phyloP scores from a whole-genome alignment of 2,797 vertebrate species.

The Cynodonichthys magdalenae region DNA sequence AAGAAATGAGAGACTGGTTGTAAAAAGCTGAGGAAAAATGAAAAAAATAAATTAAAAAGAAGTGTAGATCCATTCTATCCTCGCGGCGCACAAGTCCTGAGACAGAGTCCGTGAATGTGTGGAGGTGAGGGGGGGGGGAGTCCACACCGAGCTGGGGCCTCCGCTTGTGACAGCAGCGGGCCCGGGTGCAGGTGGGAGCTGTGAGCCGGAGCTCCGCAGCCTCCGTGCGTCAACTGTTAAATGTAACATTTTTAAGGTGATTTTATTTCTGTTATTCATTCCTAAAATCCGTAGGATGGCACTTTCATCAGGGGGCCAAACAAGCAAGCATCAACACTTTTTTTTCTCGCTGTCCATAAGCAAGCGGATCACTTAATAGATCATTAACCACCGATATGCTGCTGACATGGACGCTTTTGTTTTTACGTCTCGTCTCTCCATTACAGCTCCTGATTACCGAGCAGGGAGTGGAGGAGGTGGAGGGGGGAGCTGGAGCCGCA shows the following conservation, averaged over 20 bases:
- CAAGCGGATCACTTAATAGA: constrained; percentile 87
- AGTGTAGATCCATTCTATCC: constrained; percentile 19
- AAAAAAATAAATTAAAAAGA: constrained; percentile 1
- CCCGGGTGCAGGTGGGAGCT: constrained; percentile 63
- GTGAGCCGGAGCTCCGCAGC: constrained; percentile 65
- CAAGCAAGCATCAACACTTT: constrained; percentile 88
- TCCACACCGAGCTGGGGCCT: constrained; percentile 59
- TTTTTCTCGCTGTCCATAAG: constrained; percentile 85
- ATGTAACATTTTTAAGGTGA: constrained; percentile 82
- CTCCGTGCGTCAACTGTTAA: constrained; percentile 76
- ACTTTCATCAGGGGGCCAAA: constrained; percentile 83
- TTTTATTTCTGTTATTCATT: constrained; percentile 88
- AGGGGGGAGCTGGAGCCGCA: constrained; percentile 59
- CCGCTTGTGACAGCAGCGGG: constrained; percentile 50
- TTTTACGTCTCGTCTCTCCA: constrained; percentile 83
- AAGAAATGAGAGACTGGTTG: constrained; percentile 11
- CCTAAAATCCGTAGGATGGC: constrained; percentile 88
- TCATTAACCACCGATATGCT: constrained; percentile 89
- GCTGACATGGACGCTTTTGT: constrained; percentile 86
- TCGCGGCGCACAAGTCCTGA: constrained; percentile 44
- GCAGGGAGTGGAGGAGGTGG: constrained; percentile 59
- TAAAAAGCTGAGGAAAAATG: not conserved
- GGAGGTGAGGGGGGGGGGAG: no score
- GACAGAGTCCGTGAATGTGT: constrained; percentile 56
- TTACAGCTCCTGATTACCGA: constrained; percentile 80